Base-by-base conservation (phyloP, 1,140 invertebrate genomes). In the Tetramorium alpestre region DNA sequence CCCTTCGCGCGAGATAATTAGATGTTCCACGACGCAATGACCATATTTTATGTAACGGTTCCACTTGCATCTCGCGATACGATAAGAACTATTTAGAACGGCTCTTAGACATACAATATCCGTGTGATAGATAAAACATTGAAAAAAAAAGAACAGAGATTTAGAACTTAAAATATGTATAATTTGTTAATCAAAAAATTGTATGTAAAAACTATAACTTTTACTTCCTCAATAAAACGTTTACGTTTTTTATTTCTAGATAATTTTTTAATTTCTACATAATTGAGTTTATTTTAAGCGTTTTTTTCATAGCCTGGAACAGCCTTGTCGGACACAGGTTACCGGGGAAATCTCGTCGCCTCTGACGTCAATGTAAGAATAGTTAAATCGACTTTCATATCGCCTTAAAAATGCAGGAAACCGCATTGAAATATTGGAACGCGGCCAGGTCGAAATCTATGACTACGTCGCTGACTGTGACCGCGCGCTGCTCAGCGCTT, bases 351-450 rank as follows among this genome's bases (percentile, higher is more conserved):
- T 78, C 60, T 78, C 44, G 11, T 47, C 70, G 28, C 51, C 16
- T 67, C 47, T 80, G 77, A 80, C 47, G 47, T 67, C 47, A 56
- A 28, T 33, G 22, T 38, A 44, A 47, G 33, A 80, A 51, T 49
- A 33, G 6, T 4, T 33, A 22, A 77, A 5, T 28, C 13, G 11
- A 80, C 62, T 80, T 78, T 64, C 75, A 62, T 78, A 67, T 47
- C 47, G 47, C 18, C 10, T 65, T 65, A 54, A 80, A 65, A 80
- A 67, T 80, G 47, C 47, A 25, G 8, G 2, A 54, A 80, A 80
- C 47, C 47, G 33, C 77, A 51, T 38, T 51, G 60, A 65, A 67
- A 51, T 28, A 67, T 80, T 80, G 60, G 76, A 62, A 80, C 47
- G 60, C 47, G n/a, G 33, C 62, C 62, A 67, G 33, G n/a, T 67